Conservation (phyloP, 2,888 invertebrate species). For the Rotaria magnacalcarata region DNA sequence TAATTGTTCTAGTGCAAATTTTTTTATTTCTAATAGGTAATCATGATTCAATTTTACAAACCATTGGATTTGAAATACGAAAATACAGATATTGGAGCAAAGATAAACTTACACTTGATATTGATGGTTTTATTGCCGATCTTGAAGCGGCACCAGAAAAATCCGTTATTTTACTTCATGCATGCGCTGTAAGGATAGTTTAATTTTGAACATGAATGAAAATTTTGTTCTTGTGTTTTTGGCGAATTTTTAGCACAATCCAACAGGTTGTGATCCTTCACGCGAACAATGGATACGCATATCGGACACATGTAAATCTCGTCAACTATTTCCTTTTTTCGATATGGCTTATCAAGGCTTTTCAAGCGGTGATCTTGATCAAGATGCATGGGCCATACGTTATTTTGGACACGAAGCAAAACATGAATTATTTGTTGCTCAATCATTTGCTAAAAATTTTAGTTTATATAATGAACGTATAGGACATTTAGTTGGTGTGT, state of each 20-base stretch:
- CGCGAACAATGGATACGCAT: constrained; percentile 85
- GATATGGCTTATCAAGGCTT: constrained; percentile 84
- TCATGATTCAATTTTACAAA: constrained; percentile 78
- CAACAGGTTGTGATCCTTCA: constrained; percentile 91
- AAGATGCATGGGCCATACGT: constrained; percentile 84
- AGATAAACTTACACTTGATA: constrained; percentile 69
- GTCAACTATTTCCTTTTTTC: constrained; percentile 81
- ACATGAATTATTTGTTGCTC: constrained; percentile 82
- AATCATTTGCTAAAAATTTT: constrained; percentile 98
- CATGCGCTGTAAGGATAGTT: constrained; percentile 68
- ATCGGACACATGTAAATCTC: constrained; percentile 76
- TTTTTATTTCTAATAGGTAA: constrained; percentile 68
- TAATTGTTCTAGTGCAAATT: background rate
- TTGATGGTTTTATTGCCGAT: constrained; percentile 75
- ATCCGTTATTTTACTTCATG: constrained; percentile 83
- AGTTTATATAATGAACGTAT: constrained; percentile 94
- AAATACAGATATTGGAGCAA: constrained; percentile 88
- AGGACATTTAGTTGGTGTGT: constrained; percentile 81
- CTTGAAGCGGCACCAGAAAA: constrained; percentile 73
- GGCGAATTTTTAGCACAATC: constrained; percentile 70
- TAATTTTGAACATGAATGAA: too few relatives aligned
- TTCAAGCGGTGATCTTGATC: constrained; percentile 84
- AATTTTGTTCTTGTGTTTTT: background rate
- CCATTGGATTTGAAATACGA: constrained; percentile 75
- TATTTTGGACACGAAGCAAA: constrained; percentile 77